Evolutionary conservation across 2,888 invertebrate genomes (phyloP).

Genomic region (Oxyscelio sp.): DNA sequence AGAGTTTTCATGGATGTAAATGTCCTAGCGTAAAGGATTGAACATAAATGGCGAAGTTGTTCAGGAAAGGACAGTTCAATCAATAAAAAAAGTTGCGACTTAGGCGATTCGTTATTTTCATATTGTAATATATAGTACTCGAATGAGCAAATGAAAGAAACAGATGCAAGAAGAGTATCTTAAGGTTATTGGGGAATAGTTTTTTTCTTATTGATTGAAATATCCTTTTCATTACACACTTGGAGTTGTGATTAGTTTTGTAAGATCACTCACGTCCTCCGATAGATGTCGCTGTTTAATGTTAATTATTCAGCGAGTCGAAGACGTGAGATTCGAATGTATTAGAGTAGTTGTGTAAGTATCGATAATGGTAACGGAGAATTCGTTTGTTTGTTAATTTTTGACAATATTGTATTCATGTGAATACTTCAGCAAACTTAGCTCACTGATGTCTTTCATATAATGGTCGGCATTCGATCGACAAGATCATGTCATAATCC

Average conservation of each 20-base stretch:
- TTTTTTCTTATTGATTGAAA: constrained; percentile 24
- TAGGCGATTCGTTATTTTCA: constrained; percentile 30
- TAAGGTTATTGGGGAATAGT: background rate
- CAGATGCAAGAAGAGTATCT: background rate
- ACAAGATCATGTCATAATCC: constrained; percentile 47
- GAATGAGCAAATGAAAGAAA: no score
- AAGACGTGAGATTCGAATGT: no score
- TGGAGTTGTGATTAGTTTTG: constrained; percentile 28
- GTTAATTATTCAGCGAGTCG: no score
- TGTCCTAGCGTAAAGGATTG: background rate
- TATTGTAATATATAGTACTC: no score
- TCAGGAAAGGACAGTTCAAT: constrained; percentile 37
- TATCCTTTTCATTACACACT: constrained; percentile 23
- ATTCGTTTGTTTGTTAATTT: constrained; percentile 52
- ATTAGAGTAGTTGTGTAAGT: constrained; percentile 41
- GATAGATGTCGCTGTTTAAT: no score
- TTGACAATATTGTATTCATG: constrained; percentile 65
- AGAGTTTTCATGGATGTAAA: background rate
- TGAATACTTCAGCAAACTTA: constrained; percentile 72
- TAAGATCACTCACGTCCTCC: constrained; percentile 4
- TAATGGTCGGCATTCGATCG: constrained; percentile 53
- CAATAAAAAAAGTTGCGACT: constrained; percentile 17
- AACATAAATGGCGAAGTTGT: background rate
- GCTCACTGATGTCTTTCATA: constrained; percentile 73
- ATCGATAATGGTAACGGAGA: constrained; percentile 7